These are phyloP conservation scores for Eupleurogrammus muticus DNA, from an alignment of 2,797 vertebrate genomes.

Conservation along the genomic window DNA sequence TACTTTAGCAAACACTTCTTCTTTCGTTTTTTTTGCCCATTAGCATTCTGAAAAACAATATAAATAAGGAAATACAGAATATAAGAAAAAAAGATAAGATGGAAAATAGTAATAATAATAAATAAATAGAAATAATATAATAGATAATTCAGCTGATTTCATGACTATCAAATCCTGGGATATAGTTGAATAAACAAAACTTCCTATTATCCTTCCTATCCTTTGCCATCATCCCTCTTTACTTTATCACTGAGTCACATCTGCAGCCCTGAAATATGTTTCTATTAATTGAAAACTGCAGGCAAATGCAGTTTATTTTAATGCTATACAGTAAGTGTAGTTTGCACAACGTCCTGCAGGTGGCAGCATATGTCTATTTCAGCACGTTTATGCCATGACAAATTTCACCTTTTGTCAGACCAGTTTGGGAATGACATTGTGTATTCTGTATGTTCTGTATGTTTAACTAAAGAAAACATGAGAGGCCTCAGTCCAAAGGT, in stretches of 20 bases:
- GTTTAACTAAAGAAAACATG: not conserved
- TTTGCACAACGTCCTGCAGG: constrained; percentile 47
- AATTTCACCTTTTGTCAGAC: not conserved
- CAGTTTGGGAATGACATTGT: not conserved
- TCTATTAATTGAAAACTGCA: not conserved
- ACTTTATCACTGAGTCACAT: not conserved
- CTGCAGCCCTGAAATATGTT: not conserved
- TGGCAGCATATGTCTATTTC: constrained; percentile 38
- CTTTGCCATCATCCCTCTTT: too few species aligned
- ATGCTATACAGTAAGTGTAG: not conserved
- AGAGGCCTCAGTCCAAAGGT: not conserved
- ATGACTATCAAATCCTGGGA: too few species aligned
- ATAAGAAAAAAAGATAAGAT: too few species aligned
- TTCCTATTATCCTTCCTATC: not conserved
- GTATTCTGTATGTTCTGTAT: not conserved
- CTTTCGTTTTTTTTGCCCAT: too few species aligned
- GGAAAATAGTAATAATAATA: too few species aligned
- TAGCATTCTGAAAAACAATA: too few species aligned
- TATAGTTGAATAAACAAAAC: too few species aligned
- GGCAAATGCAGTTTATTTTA: not conserved
- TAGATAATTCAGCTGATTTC: too few species aligned
- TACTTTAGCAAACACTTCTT: not conserved
- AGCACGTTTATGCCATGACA: not conserved
- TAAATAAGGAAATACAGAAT: too few species aligned
- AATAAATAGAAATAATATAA: too few species aligned